These are phyloP conservation scores for Andrena praecox DNA, from an alignment of 2,888 invertebrate species.

Conservation along the genomic window DNA sequence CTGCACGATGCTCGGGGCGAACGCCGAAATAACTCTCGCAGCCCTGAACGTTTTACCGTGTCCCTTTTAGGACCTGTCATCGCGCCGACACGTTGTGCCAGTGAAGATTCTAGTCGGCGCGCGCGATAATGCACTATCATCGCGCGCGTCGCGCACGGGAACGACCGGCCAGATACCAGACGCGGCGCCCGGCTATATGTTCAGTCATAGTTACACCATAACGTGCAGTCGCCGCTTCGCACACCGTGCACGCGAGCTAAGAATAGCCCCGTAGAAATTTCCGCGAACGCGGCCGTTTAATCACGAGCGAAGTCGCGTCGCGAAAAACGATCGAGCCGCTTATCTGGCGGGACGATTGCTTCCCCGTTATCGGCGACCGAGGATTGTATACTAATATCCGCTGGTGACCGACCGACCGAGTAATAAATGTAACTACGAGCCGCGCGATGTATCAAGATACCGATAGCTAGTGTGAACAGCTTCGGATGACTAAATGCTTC, in stretches of 20 bases:
- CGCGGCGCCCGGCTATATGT: slow-evolving; percentile 3
- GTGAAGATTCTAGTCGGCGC: slow-evolving; percentile 5
- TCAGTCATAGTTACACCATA: slow-evolving; percentile 31
- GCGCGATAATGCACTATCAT: slow-evolving; percentile 48
- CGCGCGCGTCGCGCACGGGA: slow-evolving; percentile 23
- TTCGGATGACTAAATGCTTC: slow-evolving; percentile 15
- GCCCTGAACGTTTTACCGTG: background rate
- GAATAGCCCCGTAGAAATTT: slow-evolving; percentile 31
- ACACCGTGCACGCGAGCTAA: slow-evolving; percentile 16
- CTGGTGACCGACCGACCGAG: background rate
- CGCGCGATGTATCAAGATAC: slow-evolving; percentile 14
- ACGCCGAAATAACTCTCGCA: slow-evolving; percentile 32
- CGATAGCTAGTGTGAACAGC: background rate
- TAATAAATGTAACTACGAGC: slow-evolving; percentile 13
- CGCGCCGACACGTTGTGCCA: slow-evolving; percentile 4
- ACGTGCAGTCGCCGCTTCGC: slow-evolving; percentile 23
- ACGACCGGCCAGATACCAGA: slow-evolving; percentile 13
- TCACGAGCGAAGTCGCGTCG: slow-evolving; percentile 5
- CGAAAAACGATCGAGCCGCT: slow-evolving; percentile 16
- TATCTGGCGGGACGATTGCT: slow-evolving; percentile 1
- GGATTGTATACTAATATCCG: slow-evolving; percentile 18
- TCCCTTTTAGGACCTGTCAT: slow-evolving; percentile 44
- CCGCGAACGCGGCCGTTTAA: slow-evolving; percentile 29
- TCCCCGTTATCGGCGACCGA: slow-evolving; percentile 20
- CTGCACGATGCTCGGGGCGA: background rate